These are phyloP conservation scores for Melipona quadrifasciata DNA, from an alignment of 1,140 invertebrate species.

Conservation along the genomic window DNA sequence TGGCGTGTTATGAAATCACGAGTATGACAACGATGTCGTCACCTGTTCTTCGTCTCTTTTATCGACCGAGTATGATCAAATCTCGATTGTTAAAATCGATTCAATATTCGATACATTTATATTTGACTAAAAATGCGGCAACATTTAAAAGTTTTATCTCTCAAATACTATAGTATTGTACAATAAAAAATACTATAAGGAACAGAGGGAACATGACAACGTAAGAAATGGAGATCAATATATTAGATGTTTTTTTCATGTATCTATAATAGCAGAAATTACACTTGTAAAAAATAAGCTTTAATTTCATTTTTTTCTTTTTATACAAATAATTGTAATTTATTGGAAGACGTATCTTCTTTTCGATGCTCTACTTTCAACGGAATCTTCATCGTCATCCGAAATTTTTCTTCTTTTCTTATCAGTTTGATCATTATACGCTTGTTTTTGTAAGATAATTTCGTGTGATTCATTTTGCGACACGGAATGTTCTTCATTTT, in stretches of 20 bases:
- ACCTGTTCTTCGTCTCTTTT: constrained; percentile 73
- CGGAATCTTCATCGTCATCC: background rate
- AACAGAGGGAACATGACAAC: too few species aligned
- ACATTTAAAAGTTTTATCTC: constrained; percentile 3
- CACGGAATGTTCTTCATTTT: background rate
- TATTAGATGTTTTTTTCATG: too few species aligned
- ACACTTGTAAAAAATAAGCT: background rate
- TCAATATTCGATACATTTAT: constrained; percentile 7
- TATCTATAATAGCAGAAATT: background rate
- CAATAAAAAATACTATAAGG: too few species aligned
- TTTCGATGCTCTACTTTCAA: background rate
- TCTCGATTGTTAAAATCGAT: constrained; percentile 54
- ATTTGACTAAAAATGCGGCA: background rate
- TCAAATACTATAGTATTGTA: background rate
- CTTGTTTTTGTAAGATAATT: background rate
- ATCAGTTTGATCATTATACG: background rate
- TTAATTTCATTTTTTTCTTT: background rate
- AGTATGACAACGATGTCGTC: constrained; percentile 79
- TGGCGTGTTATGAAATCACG: constrained; percentile 80
- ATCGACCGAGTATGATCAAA: constrained; percentile 67
- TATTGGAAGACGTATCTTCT: constrained; percentile 15
- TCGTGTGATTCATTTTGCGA: background rate
- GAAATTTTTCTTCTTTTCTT: background rate
- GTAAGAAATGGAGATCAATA: too few species aligned
- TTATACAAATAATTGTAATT: background rate